Evolutionary conservation across 1,140 invertebrate species (phyloP).

Genomic region (Apis florea): DNA sequence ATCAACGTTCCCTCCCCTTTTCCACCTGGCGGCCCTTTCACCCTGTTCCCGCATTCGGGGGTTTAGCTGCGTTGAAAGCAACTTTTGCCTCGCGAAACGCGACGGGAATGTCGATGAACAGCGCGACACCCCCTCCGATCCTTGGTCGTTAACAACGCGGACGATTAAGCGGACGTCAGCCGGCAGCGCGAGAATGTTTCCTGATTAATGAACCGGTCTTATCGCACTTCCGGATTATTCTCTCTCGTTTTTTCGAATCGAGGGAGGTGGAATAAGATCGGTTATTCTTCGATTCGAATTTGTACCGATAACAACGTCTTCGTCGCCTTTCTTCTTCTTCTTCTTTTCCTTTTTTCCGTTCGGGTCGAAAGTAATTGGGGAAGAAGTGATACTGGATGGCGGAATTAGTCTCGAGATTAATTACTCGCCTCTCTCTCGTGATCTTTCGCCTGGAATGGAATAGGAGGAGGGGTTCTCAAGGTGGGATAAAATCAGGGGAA

Average conservation of each 20-base stretch:
- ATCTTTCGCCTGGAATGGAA: neutral
- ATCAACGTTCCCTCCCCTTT: slow-evolving; percentile 8
- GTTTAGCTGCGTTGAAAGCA: slow-evolving; percentile 28
- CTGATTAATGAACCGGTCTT: slow-evolving; percentile 30
- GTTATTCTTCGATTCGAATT: neutral
- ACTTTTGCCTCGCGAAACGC: slow-evolving; percentile 32
- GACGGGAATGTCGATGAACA: slow-evolving; percentile 53
- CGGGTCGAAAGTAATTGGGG: no score
- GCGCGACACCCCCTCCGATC: neutral
- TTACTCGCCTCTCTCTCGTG: neutral
- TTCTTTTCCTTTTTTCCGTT: no score
- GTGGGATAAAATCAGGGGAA: neutral
- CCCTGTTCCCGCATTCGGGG: no score
- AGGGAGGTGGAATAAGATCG: neutral
- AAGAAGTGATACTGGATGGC: no score
- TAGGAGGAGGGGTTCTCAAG: neutral
- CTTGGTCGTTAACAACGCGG: slow-evolving; percentile 26
- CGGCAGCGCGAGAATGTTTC: neutral
- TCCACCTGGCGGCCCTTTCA: no score
- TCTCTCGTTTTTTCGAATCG: no score
- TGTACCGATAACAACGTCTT: neutral
- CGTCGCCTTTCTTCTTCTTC: neutral
- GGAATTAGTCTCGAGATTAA: neutral
- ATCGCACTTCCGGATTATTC: neutral
- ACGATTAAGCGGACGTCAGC: slow-evolving; percentile 35